phyloP scores from a whole-genome alignment of 2,113 vertebrate genomes.

The Casuarius casuarius region DNA sequence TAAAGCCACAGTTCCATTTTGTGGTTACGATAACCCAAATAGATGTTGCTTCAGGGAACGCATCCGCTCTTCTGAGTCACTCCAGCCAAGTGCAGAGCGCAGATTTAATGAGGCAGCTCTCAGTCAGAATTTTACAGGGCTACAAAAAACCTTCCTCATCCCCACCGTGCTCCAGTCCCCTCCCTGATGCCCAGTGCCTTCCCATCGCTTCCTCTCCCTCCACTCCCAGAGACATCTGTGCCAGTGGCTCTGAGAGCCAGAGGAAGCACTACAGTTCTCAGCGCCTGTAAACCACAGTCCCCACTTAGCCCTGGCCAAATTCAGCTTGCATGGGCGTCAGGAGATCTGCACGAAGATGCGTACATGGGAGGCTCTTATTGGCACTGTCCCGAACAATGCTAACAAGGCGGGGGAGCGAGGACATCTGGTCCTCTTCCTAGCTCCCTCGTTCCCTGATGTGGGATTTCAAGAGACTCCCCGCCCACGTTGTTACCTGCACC shows the following conservation, averaged over 20 bases:
- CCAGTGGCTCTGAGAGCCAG: no score
- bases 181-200: not conserved
- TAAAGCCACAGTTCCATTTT: not conserved
- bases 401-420: not conserved
- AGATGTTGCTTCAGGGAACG: not conserved
- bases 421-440: not conserved
- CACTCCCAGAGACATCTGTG: fast-evolving
- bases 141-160: not conserved
- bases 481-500: not conserved
- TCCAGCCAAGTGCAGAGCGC: not conserved
- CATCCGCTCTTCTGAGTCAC: not conserved
- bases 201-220: not conserved
- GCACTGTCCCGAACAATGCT: not conserved
- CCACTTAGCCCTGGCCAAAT: not conserved
- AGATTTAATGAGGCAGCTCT: not conserved
- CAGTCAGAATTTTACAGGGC: fast-evolving
- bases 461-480: not conserved
- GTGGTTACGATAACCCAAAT: not conserved
- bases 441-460: not conserved
- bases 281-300: not conserved
- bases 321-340: not conserved
- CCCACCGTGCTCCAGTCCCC: not conserved
- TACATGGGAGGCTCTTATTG: not conserved
- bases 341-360: not conserved
- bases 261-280: not conserved